These are phyloP conservation scores for Platynereis dumerilii DNA, from an alignment of 2,888 invertebrate genomes.

Conservation along the genomic window DNA sequence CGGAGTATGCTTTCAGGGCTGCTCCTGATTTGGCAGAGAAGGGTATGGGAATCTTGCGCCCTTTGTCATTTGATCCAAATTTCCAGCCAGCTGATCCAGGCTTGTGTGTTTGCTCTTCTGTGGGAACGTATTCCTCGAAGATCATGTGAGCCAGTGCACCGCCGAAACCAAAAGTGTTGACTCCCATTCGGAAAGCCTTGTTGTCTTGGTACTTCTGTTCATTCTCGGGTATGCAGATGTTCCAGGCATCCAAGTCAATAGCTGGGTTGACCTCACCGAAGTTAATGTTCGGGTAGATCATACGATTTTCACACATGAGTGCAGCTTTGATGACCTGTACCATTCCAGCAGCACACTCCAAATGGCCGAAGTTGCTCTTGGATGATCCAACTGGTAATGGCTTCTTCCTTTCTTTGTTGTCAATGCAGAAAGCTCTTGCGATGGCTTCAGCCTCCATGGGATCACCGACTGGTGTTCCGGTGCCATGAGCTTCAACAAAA, in stretches of 20 bases:
- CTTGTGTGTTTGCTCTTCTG: not conserved
- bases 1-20: conserved; percentile 21
- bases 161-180: conserved; percentile 30
- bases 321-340: conserved; percentile 33
- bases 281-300: conserved; percentile 25
- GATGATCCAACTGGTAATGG: conserved; percentile 28
- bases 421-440: conserved; percentile 35
- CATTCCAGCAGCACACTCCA: conserved; percentile 28
- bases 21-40: conserved; percentile 30
- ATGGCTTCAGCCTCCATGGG: conserved; percentile 47
- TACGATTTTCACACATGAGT: conserved; percentile 19
- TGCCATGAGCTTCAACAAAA: conserved; percentile 58
- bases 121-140: conserved; percentile 28
- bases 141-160: conserved; percentile 32
- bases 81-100: conserved; percentile 27
- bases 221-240: conserved; percentile 24
- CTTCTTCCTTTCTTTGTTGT: conserved; percentile 11
- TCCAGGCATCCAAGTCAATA: conserved; percentile 1
- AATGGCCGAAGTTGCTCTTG: conserved; percentile 32
- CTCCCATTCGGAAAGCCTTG: conserved; percentile 25
- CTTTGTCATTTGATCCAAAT: conserved; percentile 21
- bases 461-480: conserved; percentile 56
- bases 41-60: conserved; percentile 16
- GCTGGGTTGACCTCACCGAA: conserved; percentile 16
- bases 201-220: conserved; percentile 16